Evolutionary conservation across 2,113 vertebrate species (phyloP).

Genomic region (Callipepla californica): DNA sequence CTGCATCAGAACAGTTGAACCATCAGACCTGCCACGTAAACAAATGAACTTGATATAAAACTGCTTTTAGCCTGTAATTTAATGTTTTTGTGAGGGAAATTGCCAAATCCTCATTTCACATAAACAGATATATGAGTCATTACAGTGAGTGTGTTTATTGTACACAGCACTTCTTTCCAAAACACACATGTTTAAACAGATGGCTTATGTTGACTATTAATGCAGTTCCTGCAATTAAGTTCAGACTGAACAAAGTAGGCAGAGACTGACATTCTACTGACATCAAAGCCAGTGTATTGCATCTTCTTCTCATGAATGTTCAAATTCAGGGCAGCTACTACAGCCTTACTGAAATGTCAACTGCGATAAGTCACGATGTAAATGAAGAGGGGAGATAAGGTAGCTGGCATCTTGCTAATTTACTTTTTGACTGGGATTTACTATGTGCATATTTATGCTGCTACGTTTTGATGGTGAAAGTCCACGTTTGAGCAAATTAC

Average conservation of each 20-base stretch:
- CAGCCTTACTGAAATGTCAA: conserved; percentile 49
- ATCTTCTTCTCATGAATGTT: conserved; percentile 34
- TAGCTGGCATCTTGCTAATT: background rate
- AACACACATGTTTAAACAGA: conserved; percentile 71
- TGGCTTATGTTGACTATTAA: conserved; percentile 73
- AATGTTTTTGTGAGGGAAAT: conserved; percentile 30
- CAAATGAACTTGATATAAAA: background rate
- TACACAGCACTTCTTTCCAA: conserved; percentile 59
- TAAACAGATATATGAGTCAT: conserved; percentile 42
- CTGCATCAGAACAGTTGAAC: background rate
- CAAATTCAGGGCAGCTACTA: background rate
- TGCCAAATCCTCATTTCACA: background rate
- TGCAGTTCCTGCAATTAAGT: conserved; percentile 66
- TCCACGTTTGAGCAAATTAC: background rate
- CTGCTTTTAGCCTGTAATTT: background rate
- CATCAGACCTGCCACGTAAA: background rate
- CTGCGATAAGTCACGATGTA: conserved; percentile 11
- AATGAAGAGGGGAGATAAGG: conserved; percentile 16
- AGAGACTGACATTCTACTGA: conserved; percentile 41
- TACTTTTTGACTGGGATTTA: background rate
- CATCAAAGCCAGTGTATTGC: conserved; percentile 48
- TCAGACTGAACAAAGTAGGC: conserved; percentile 1
- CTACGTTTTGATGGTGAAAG: conserved; percentile 1
- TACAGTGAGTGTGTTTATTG: conserved; percentile 55
- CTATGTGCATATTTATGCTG: conserved; percentile 29